phyloP scores from a whole-genome alignment of 2,113 vertebrate genomes.

The Pollachius pollachius region DNA sequence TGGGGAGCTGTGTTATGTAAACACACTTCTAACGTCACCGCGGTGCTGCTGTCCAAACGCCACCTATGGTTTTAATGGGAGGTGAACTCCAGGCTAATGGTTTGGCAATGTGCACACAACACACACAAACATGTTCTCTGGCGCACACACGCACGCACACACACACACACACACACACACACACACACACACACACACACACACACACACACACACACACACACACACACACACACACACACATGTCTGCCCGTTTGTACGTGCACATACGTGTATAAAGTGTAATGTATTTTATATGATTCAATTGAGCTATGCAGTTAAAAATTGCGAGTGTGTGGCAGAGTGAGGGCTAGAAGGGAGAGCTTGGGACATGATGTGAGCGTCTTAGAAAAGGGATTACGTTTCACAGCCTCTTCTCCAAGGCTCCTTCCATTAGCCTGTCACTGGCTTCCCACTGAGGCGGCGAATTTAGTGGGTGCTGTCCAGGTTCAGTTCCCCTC shows the following conservation, averaged over 20 bases:
- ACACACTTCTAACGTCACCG: conserved; percentile 27
- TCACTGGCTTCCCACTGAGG: no score
- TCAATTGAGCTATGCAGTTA: no score
- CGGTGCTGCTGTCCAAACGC: not conserved
- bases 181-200: not conserved
- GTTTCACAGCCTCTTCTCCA: not conserved
- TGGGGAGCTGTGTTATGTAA: conserved; percentile 34
- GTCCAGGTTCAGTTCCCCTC: no score
- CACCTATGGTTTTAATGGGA: conserved; percentile 26
- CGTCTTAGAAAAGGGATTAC: not conserved
- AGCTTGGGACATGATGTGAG: no score
- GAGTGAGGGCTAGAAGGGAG: no score
- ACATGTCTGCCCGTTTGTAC: not conserved
- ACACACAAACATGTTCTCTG: not conserved
- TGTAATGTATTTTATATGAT: no score
- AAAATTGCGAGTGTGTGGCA: no score
- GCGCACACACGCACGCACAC: not conserved
- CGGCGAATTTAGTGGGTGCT: no score
- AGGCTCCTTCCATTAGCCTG: no score
- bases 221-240: not conserved
- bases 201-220: not conserved
- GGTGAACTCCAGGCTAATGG: conserved; percentile 17
- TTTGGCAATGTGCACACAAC: not conserved
- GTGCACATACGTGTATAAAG: no score
- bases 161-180: not conserved